A percentile compares a stretch with the other conserved stretches of the same genome.
phyloP scores from a whole-genome alignment of 2,888 invertebrate genomes.

The Acronicta psi region DNA sequence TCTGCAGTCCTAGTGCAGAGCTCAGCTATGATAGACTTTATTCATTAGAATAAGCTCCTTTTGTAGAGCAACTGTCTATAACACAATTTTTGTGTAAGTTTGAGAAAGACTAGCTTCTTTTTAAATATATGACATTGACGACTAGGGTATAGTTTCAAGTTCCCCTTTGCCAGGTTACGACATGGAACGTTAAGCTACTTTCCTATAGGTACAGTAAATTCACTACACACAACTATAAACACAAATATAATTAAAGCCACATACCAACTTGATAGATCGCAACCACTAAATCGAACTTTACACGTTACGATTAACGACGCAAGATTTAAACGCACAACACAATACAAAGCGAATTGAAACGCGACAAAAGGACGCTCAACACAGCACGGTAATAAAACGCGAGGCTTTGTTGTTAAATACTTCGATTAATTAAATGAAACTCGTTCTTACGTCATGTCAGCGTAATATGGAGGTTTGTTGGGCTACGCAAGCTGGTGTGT shows the following conservation, averaged over 20 bases:
- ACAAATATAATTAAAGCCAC: slow-evolving; percentile 21
- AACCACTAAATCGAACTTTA: slow-evolving; percentile 30
- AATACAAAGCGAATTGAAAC: slow-evolving; percentile 52
- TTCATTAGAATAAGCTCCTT: too few species aligned
- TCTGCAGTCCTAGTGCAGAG: too few species aligned
- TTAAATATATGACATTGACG: too few species aligned
- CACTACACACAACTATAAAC: not conserved
- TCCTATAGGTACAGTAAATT: too few species aligned
- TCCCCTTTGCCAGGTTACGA: too few species aligned
- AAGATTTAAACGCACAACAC: slow-evolving; percentile 30
- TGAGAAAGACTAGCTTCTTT: too few species aligned
- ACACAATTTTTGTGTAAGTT: too few species aligned
- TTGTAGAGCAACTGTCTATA: too few species aligned
- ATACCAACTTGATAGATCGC: slow-evolving; percentile 41
- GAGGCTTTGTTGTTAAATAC: slow-evolving; percentile 38
- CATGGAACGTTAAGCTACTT: too few species aligned
- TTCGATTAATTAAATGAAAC: slow-evolving; percentile 48
- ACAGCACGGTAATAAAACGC: slow-evolving; percentile 45
- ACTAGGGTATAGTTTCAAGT: too few species aligned
- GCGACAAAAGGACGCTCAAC: slow-evolving; percentile 57
- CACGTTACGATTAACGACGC: slow-evolving; percentile 25
- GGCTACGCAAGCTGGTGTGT: not conserved
- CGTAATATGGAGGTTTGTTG: slow-evolving; percentile 6
- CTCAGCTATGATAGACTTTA: too few species aligned
- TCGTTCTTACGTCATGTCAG: slow-evolving; percentile 22